phyloP scores from a whole-genome alignment of 2,888 invertebrate genomes.

The Andrena bicolor region DNA sequence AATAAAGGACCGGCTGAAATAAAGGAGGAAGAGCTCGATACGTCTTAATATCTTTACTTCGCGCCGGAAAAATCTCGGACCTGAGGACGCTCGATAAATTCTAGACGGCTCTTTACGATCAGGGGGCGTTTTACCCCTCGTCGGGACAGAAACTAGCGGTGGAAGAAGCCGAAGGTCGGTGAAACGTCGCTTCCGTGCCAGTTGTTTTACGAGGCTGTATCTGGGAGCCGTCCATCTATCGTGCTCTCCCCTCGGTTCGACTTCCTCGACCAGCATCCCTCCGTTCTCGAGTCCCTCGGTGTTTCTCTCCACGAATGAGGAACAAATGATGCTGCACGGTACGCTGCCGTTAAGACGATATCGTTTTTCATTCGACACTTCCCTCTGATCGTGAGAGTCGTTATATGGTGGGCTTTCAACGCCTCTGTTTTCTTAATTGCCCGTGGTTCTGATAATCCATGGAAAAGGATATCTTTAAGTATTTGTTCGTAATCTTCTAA shows the following conservation, averaged over 20 bases:
- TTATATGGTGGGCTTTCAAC: conserved; percentile 1
- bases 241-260: conserved; percentile 30
- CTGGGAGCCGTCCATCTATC: conserved; percentile 70
- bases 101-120: conserved; percentile 3
- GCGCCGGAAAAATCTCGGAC: conserved; percentile 1
- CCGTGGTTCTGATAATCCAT: background rate
- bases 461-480: background rate
- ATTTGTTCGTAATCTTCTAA: no score
- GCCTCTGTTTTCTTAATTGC: background rate
- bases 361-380: conserved; percentile 54
- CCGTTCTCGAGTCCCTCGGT: conserved; percentile 8
- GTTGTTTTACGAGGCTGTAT: conserved; percentile 77
- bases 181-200: conserved; percentile 67
- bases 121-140: conserved; percentile 15
- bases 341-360: conserved; percentile 35
- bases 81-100: conserved; percentile 35
- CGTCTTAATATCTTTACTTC: conserved; percentile 26
- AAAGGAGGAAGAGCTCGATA: conserved; percentile 14
- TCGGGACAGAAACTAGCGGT: conserved; percentile 12
- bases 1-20: conserved; percentile 21
- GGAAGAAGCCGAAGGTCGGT: conserved; percentile 36
- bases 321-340: conserved; percentile 55
- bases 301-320: conserved; percentile 37
- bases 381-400: conserved; percentile 6
- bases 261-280: conserved; percentile 32